Evolutionary conservation across 1,140 invertebrate species (phyloP), one percentile per base, ranked within the genome.

Genomic region (Pantala flavescens): DNA sequence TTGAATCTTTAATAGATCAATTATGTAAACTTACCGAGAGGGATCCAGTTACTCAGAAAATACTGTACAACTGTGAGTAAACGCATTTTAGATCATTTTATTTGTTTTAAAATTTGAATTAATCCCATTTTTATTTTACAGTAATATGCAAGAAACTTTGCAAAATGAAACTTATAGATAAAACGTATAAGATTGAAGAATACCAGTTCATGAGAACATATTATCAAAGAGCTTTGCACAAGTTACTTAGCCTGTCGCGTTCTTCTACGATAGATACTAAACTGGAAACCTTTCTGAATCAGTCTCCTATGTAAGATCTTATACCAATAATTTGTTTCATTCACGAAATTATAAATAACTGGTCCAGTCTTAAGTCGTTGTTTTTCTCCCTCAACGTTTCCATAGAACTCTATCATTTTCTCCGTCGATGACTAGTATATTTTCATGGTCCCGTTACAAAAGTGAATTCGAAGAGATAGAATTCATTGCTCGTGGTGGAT

Each of bases 401-500:
- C n/a, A n/a, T 21, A 63, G 49, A 3, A 14, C 14, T 1, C 12
- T 63, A 21, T 21, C 49, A 1, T 12, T 63, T 3, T 21, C 49
- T 63, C n/a, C 49, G 12, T 63, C 49, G 12, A 63, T 21, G 12
- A 63, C 49, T 7, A 21, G 49, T 63, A 14, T 7, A 19, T 78
- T 82, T 7, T 84, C 87, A 78, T 87, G 84, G 84, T 90, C 89
- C 0, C 83, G 92, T 43, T 94, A 93, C 80, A 80, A 83, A n/a
- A 84, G 85, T 77, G 91, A 93, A 78, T 94, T 93, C 84, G 85
- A 89, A 74, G 91, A 94, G 82, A 77, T 91, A 19, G 81, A 84
- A 55, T 89, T 87, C 75, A 90, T 95, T 71, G 91, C 89, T 36
- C 85, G 84, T 76, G 93, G 93, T 71, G 92, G 91, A 9, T 94